Percentiles rank a stretch among this genome's conserved stretches.
Evolutionary conservation across 1,140 invertebrate species (phyloP).

Genomic region (Zaprionus camerounensis): DNA sequence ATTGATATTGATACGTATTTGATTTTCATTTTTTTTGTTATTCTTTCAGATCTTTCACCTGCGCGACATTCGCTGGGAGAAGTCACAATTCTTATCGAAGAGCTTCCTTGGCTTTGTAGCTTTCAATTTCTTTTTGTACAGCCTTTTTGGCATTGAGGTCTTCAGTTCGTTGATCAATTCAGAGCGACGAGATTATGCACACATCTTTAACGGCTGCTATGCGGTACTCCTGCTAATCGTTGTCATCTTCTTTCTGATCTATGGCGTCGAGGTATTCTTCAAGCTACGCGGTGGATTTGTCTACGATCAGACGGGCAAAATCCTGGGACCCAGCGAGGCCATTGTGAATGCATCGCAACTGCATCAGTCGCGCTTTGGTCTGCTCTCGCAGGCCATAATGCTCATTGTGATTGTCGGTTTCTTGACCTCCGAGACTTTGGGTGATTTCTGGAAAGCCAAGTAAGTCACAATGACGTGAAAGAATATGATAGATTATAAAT

Average conservation of each 20-base stretch:
- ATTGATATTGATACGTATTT: slow-evolving; percentile 6
- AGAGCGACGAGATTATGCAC: slow-evolving; percentile 84
- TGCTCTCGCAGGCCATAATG: slow-evolving; percentile 94
- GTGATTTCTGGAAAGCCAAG: slow-evolving; percentile 96
- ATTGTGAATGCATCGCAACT: slow-evolving; percentile 94
- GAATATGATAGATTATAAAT: not conserved
- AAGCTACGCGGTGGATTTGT: slow-evolving; percentile 90
- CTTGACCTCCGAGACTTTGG: slow-evolving; percentile 94
- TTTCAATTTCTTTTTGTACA: slow-evolving; percentile 95
- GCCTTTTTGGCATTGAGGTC: slow-evolving; percentile 92
- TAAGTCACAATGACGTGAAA: slow-evolving; percentile 82
- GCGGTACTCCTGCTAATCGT: slow-evolving; percentile 95
- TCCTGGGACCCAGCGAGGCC: slow-evolving; percentile 75
- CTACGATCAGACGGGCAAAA: slow-evolving; percentile 78
- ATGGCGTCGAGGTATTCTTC: slow-evolving; percentile 97
- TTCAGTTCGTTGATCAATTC: slow-evolving; percentile 77
- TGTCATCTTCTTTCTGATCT: slow-evolving; percentile 96
- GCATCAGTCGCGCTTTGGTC: slow-evolving; percentile 94
- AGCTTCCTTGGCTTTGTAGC: slow-evolving; percentile 95
- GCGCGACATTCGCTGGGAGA: slow-evolving; percentile 93
- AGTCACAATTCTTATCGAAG: slow-evolving; percentile 95
- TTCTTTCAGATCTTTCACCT: slow-evolving; percentile 93
- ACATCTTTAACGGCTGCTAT: slow-evolving; percentile 96
- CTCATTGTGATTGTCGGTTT: slow-evolving; percentile 94
- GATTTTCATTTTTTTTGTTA: slow-evolving; percentile 14